Evolutionary conservation across 2,888 invertebrate genomes (phyloP).

Genomic region (Drosophila incognita): DNA sequence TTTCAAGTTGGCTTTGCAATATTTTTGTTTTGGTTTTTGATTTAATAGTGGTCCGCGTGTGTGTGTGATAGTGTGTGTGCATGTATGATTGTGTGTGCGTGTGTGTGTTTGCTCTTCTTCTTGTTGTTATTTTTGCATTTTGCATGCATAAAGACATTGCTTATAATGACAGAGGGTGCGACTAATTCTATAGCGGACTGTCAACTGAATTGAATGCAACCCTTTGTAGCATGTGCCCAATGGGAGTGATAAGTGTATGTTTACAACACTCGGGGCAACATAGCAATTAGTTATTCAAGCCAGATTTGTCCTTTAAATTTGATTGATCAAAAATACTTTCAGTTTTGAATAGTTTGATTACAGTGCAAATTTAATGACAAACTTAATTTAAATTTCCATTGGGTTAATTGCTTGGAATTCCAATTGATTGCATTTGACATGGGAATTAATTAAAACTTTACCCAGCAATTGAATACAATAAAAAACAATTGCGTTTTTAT

Average conservation of each 20-base stretch:
- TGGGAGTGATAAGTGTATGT: slow-evolving; percentile 35
- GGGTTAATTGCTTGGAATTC: background rate
- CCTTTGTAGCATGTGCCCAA: slow-evolving; percentile 19
- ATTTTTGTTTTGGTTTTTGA: slow-evolving; percentile 67
- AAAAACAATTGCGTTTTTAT: background rate
- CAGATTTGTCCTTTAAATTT: background rate
- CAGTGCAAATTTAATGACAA: background rate
- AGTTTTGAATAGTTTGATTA: background rate
- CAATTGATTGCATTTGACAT: background rate
- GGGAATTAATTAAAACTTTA: slow-evolving; percentile 1
- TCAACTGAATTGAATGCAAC: slow-evolving; percentile 4
- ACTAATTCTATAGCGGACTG: slow-evolving; percentile 2
- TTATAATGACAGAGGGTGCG: slow-evolving; percentile 53
- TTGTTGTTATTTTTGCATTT: slow-evolving; percentile 22
- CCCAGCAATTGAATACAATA: background rate
- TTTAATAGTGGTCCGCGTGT: slow-evolving; percentile 61
- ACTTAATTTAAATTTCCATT: background rate
- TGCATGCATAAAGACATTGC: slow-evolving; percentile 54
- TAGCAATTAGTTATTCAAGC: slow-evolving; percentile 20
- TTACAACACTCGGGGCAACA: background rate
- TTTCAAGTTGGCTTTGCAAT: slow-evolving; percentile 29
- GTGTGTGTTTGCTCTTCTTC: background rate
- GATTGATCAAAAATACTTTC: background rate
- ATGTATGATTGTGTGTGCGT: background rate
- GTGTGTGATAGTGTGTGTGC: background rate